phyloP scores from a whole-genome alignment of 2,797 vertebrate genomes.

The Pseudochirops corinnae region DNA sequence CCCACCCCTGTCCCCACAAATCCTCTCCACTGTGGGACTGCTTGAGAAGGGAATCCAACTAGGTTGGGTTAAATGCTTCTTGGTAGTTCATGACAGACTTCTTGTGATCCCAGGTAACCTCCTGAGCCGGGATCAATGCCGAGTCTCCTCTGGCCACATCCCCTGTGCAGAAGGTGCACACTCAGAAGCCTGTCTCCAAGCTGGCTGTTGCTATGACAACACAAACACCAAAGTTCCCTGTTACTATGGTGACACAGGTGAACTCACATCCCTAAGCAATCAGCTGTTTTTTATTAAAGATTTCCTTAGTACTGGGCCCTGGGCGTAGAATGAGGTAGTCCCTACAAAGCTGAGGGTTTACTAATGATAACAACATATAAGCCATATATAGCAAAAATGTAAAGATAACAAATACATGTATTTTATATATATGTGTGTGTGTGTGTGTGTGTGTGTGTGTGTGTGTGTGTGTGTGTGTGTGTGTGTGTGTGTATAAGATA shows the following conservation, averaged over 20 bases:
- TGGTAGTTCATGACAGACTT: neutral
- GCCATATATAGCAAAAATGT: neutral
- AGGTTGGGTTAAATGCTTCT: neutral
- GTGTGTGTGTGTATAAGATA: too few species aligned
- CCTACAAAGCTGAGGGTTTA: neutral
- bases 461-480: too few species aligned
- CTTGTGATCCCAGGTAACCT: constrained; percentile 23
- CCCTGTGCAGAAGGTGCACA: constrained; percentile 53
- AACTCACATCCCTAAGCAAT: neutral
- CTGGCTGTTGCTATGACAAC: constrained; percentile 81
- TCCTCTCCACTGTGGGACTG: neutral
- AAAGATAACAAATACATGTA: neutral
- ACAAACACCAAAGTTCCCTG: constrained; percentile 65
- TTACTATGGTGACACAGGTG: constrained; percentile 85
- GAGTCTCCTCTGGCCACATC: constrained; percentile 69
- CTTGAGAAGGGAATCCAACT: neutral
- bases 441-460: too few species aligned
- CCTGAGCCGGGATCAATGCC: constrained; percentile 68
- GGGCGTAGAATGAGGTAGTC: neutral
- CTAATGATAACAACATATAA: neutral
- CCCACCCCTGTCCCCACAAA: neutral
- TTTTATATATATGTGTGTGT: too few species aligned
- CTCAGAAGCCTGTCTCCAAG: constrained; percentile 72
- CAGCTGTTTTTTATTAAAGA: neutral
- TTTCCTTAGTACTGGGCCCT: too few species aligned